Base-by-base conservation (phyloP, 2,888 invertebrate genomes). In the Chymomyza caudatula region DNA sequence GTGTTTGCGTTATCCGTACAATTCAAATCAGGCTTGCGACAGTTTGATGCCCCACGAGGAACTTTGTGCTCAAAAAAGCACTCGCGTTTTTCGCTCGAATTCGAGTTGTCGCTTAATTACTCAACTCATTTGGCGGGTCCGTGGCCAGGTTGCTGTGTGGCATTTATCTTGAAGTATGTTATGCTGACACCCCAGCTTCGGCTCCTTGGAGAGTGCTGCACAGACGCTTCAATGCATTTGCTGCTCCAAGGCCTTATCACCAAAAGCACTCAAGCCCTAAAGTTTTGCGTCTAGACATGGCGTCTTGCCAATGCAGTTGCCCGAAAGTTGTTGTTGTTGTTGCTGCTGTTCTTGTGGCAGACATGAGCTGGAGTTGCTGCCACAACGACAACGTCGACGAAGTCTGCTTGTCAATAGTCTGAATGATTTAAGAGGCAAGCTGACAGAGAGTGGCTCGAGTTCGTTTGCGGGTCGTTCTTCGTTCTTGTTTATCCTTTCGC, bases 251-350 rank as follows among this genome's bases (percentile, higher is more conserved):
- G 15, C 4, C 47, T 47, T 47, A 47, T 47, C 47, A 47, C 47
- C 15, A 47, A 47, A 47, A 47, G 47, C 47, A 47, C 47, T 47
- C 47, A 47, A 47, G 47, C 47, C 13, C 47, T 47, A 47, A 47
- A 47, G 47, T 47, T 47, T 47, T 17, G 47, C 47, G 47, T 47
- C 47, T 47, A 47, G 47, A 47, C 47, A 19, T 47, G 15, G 47
- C 17, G 47, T 15, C 47, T 15, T 19, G 19, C 13, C 47, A 37
- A 37, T 37, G 29, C 29, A 37, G 8, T 37, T 37, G 29, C 29
- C 29, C 29, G 11, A 37, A 37, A 37, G 29, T 37, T 37, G 5
- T 37, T 37, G 8, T 37, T 37, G 4, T 29, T 29, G 29, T 8
- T 29, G 29, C 29, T 11, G 29, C 29, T 37, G 29, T 37, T 37